Evolutionary conservation across 1,140 invertebrate species (phyloP).

Genomic region (Lepeophtheirus salmonis): DNA sequence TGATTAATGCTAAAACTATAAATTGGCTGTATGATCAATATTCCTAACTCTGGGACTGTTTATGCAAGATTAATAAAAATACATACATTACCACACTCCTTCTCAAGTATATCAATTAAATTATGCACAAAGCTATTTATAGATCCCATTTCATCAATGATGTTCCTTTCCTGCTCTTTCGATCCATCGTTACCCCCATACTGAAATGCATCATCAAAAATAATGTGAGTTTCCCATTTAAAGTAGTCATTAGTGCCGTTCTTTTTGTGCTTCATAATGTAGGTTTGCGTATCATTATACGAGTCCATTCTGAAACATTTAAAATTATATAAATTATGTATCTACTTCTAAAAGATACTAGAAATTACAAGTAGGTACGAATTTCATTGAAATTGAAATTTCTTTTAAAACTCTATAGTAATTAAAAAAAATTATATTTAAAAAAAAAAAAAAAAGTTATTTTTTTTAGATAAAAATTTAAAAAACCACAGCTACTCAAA

Average conservation of each 20-base stretch:
- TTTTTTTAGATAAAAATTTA: too few species aligned
- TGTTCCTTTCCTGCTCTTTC: conserved; percentile 1
- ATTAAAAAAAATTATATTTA: background rate
- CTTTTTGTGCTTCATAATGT: background rate
- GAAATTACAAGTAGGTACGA: too few species aligned
- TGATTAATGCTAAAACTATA: too few species aligned
- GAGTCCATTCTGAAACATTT: background rate
- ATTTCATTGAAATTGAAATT: too few species aligned
- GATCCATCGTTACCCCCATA: conserved; percentile 23
- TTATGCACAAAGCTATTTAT: conserved; percentile 20
- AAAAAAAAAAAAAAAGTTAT: too few species aligned
- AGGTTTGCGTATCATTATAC: background rate
- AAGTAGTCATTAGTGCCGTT: conserved; percentile 32
- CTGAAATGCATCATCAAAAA: conserved; percentile 37
- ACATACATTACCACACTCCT: conserved; percentile 19
- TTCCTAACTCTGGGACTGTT: too few species aligned
- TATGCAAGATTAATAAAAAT: too few species aligned
- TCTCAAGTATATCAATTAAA: conserved; percentile 19
- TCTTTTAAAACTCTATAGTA: background rate
- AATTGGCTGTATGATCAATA: too few species aligned
- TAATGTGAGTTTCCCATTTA: conserved; percentile 39
- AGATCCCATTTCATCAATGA: background rate
- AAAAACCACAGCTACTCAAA: too few species aligned
- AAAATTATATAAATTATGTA: too few species aligned
- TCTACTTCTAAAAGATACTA: too few species aligned